A percentile compares a stretch with the other conserved stretches of the same genome.
Conservation (phyloP, 2,113 vertebrate genomes). For the Callipepla californica region DNA sequence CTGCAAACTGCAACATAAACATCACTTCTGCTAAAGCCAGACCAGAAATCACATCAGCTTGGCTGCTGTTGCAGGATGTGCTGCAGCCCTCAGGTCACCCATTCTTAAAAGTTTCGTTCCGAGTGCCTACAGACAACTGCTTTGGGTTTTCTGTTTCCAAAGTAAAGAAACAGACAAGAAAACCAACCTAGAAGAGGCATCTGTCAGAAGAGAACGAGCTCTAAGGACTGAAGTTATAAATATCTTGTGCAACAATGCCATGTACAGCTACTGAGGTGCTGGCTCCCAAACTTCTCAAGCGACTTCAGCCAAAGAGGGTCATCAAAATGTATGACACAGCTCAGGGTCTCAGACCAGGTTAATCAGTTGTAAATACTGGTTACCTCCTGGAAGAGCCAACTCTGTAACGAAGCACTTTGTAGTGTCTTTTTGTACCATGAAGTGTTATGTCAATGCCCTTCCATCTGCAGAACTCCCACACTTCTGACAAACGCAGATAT, state of each 20-base stretch:
- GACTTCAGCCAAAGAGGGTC: neutral
- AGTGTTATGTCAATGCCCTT: neutral
- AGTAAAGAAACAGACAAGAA: neutral
- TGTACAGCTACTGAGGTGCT: rapidly evolving
- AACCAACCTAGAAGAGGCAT: neutral
- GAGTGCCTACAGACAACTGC: neutral
- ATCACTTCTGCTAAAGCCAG: neutral
- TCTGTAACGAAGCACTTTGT: neutral
- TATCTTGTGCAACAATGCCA: neutral
- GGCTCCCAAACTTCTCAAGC: neutral
- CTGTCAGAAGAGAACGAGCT: neutral
- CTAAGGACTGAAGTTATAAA: neutral
- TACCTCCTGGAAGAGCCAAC: neutral
- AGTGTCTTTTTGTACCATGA: neutral
- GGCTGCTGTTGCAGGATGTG: neutral
- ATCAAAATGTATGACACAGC: neutral
- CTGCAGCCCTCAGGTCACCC: neutral
- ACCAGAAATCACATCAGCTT: neutral
- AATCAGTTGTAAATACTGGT: neutral
- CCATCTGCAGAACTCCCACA: neutral
- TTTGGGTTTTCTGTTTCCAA: neutral
- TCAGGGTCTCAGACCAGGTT: neutral
- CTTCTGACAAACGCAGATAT: neutral
- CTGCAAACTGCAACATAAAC: neutral
- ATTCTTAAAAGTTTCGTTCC: neutral